Conservation (phyloP, 2,113 vertebrate genomes). For the Calidris pugnax region DNA sequence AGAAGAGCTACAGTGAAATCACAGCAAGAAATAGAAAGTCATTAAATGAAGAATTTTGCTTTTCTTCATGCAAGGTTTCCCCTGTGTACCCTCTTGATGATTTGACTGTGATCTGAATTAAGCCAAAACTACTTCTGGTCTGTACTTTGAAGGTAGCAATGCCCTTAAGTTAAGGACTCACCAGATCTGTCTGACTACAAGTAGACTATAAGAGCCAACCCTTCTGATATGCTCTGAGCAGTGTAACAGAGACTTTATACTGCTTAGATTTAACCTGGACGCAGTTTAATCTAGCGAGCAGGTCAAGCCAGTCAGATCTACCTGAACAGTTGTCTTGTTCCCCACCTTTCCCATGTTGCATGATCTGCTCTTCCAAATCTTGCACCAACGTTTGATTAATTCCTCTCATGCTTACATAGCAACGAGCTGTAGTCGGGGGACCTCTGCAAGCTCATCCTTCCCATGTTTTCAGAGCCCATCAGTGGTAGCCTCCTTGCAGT, state of each 20-base stretch:
- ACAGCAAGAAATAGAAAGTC: background rate
- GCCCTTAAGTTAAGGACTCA: background rate
- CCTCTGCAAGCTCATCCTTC: background rate
- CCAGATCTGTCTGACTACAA: background rate
- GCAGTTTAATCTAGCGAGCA: background rate
- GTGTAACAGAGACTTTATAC: background rate
- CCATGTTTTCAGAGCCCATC: background rate
- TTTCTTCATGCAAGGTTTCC: background rate
- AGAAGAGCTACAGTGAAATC: background rate
- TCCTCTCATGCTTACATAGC: background rate
- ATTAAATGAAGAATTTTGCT: background rate
- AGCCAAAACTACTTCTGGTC: background rate
- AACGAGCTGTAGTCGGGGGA: fast-evolving
- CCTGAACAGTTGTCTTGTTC: background rate
- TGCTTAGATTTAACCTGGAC: background rate
- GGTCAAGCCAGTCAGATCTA: background rate
- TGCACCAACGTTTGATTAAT: background rate
- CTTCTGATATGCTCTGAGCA: background rate
- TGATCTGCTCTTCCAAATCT: background rate
- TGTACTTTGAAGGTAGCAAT: background rate
- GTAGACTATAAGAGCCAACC: background rate
- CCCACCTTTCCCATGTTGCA: background rate
- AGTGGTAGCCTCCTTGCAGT: background rate
- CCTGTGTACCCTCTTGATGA: background rate
- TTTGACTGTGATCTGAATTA: background rate